Base-by-base conservation (phyloP, 2,113 vertebrate genomes). In the Saguinus midas region DNA sequence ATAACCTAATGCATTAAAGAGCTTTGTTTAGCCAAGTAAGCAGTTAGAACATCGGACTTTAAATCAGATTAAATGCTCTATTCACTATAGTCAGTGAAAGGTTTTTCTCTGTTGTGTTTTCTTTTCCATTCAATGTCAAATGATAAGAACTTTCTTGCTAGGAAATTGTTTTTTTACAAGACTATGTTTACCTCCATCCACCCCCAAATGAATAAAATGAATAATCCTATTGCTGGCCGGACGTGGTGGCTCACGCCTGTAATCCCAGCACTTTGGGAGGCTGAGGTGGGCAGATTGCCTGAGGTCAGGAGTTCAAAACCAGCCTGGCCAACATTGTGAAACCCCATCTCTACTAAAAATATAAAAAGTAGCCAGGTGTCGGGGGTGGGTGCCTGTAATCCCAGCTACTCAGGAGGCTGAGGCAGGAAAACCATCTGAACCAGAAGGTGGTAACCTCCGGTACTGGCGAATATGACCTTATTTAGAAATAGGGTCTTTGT, bases 191-290 rank as follows among this genome's bases (percentile, higher is more conserved):
- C 58, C 23, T 68, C 32, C 64, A 68, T 6, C 27, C 61, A 64
- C 40, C 11, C 80, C 52, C 48, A n/a, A 18, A n/a, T 90, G 80
- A 90, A 75, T 48, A 92, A n/a, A 18, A n/a, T 90, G 80, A 90
- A 75, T 48, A 92, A 80, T 92, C 18, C 11, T 48, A 40, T 90
- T 66, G n/a, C 27, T 64, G 61, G 11, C 27, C 1, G 1, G 61
- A 5, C 6, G 1, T 0, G 5, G 61, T 64, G 58, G 27, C 27
- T 64, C 58, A 64, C 0, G 11, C 58, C 27, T 52, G 11, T 64
- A 64, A 64, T 29, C 58, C 58, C 11, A 29, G 27, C 58, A 64
- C 58, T 12, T 64, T 12, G 25, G 58, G 11, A 64, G 27, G 58
- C 27, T 12, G 10, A 64, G 58, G 11, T 0, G 27, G 58, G 58